Base-by-base conservation (phyloP, 1,140 invertebrate genomes). In the Melanaphis sacchari region DNA sequence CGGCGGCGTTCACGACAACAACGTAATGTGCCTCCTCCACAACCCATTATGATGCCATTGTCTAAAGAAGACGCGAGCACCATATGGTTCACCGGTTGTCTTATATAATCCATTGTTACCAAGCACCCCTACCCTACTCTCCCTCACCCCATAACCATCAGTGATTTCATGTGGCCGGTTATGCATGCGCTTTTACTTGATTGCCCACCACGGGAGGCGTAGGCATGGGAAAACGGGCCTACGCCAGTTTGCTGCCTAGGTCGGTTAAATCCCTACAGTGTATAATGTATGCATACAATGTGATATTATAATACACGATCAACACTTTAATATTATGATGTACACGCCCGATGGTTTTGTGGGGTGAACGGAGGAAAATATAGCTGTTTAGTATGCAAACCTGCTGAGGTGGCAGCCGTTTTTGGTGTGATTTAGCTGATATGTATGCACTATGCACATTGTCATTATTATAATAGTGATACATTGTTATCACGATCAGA, bases 371-470 rank as follows among this genome's bases (percentile, higher is more conserved):
- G 43, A 49, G 31, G 31, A 5, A 84, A 41, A 76, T 76, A 76
- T 76, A 76, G 59, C 85, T 88, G 41, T 88, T 88, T 88, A 46
- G 85, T 88, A 88, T 88, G n/a, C 43, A 43, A 43, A 15, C 26
- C 40, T 11, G 40, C 24, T 43, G 4, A 43, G 40, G 41, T n/a
- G 5, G 15, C 59, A 76, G 84, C n/a, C 41, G n/a, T 49, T 88
- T 46, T 49, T 43, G 41, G 85, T 88, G 31, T 36, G 43, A 88
- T 46, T 46, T 88, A 46, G 43, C 85, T n/a, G 43, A 46, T 46
- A n/a, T n/a, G 59, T 76, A 76, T 76, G 59, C 54, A 31, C 54
- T 59, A 59, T 59, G 54, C 31, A 21, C 59, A 76, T 76, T 76
- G n/a, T n/a, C 59, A 76, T 76, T 76, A 76, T 66, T 66, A 76